Percentiles rank a stretch among this genome's conserved stretches.
phyloP scores from a whole-genome alignment of 2,113 vertebrate genomes.

The Helogale parvula region DNA sequence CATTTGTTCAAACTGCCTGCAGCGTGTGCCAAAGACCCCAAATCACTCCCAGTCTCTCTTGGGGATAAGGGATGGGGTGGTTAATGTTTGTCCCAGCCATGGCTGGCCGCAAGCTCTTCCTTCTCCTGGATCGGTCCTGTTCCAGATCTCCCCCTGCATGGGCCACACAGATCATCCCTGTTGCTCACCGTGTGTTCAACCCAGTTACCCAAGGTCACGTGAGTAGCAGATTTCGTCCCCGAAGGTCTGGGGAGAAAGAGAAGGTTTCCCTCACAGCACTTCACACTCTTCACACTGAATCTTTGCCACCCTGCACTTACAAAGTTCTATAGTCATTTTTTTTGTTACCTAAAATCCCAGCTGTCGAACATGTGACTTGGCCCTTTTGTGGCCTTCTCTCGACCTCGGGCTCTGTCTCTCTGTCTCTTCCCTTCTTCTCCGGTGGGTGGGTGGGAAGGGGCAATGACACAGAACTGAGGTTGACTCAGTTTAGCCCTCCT shows the following conservation, averaged over 20 bases:
- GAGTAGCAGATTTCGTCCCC: neutral
- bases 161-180: neutral
- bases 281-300: neutral
- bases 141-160: neutral
- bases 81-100: neutral
- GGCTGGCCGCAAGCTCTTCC: neutral
- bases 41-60: neutral
- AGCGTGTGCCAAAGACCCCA: neutral
- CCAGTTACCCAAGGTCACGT: neutral
- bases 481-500: neutral
- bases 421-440: neutral
- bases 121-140: neutral
- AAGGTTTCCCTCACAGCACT: neutral
- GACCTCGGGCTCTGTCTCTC: neutral
- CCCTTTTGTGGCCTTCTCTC: neutral
- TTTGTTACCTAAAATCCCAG: neutral
- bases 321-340: neutral
- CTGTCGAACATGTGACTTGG: neutral
- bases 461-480: constrained; percentile 14
- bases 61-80: neutral
- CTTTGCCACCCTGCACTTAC: neutral
- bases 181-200: neutral
- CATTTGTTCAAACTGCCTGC: neutral
- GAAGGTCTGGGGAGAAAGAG: neutral
- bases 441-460: neutral